phyloP scores from a whole-genome alignment of 1,140 invertebrate species.

The Probaryconus sp. region DNA sequence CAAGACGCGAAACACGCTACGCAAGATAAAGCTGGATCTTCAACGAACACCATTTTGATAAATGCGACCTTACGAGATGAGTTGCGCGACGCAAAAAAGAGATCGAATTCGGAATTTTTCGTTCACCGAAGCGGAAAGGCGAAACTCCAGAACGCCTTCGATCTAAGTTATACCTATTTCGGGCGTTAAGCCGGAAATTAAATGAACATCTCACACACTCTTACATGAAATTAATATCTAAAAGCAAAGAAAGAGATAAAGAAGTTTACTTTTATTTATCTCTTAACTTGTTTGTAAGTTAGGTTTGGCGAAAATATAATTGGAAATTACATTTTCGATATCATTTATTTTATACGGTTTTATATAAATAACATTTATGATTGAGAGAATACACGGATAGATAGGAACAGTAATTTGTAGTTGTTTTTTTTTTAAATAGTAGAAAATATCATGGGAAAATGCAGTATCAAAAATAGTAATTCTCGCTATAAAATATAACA shows the following conservation, averaged over 20 bases:
- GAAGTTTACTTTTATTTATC: background rate
- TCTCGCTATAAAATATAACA: no score
- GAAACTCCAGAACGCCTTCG: conserved; percentile 27
- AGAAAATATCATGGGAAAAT: no score
- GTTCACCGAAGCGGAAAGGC: conserved; percentile 6
- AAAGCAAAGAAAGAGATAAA: no score
- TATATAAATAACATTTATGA: no score
- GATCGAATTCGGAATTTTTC: conserved; percentile 44
- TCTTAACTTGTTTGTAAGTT: background rate
- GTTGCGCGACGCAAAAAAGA: conserved; percentile 37
- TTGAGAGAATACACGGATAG: no score
- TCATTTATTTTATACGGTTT: no score
- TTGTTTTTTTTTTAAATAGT: no score
- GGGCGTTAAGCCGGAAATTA: conserved; percentile 16
- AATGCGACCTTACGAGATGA: conserved; percentile 46
- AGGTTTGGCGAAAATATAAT: no score
- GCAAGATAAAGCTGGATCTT: conserved; percentile 41
- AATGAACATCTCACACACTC: conserved; percentile 27
- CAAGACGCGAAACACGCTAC: conserved; percentile 48
- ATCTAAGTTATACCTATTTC: conserved; percentile 26
- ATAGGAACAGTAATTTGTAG: no score
- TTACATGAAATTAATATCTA: conserved; percentile 14
- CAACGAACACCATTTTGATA: conserved; percentile 48
- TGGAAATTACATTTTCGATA: no score
- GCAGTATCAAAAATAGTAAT: no score